Conservation (phyloP, 1,140 invertebrate genomes). For the Wiebesia pumilae region DNA sequence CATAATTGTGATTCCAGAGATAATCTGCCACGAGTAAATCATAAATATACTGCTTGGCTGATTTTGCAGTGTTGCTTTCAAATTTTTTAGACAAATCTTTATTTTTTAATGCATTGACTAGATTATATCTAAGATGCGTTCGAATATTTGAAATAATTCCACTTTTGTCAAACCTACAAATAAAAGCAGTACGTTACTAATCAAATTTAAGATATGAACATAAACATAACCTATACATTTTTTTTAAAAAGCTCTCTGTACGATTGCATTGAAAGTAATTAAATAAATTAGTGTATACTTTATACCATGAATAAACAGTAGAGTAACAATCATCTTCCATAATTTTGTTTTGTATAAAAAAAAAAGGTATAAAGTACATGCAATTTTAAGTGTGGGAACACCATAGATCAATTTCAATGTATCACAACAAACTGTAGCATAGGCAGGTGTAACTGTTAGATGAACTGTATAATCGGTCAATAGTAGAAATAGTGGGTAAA, state of each 20-base stretch:
- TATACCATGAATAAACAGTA: slow-evolving; percentile 66
- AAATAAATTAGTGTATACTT: slow-evolving; percentile 28
- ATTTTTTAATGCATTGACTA: slow-evolving; percentile 69
- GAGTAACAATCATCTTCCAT: slow-evolving; percentile 65
- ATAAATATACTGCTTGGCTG: slow-evolving; percentile 71
- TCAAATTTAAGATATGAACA: slow-evolving; percentile 28
- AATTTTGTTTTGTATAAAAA: not conserved
- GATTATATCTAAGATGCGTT: slow-evolving; percentile 70
- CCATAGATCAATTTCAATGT: not conserved
- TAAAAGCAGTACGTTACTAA: slow-evolving; percentile 29
- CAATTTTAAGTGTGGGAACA: slow-evolving; percentile 6
- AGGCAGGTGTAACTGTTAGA: no score
- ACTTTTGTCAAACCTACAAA: slow-evolving; percentile 70
- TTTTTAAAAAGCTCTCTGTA: slow-evolving; percentile 2
- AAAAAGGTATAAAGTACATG: not conserved
- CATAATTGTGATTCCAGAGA: slow-evolving; percentile 70
- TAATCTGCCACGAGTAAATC: slow-evolving; percentile 73
- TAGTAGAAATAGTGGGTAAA: no score
- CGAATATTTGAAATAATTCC: slow-evolving; percentile 72
- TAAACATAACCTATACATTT: slow-evolving; percentile 40
- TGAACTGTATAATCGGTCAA: no score
- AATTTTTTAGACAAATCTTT: slow-evolving; percentile 64
- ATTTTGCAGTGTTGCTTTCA: slow-evolving; percentile 58
- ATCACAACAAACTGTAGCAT: not conserved
- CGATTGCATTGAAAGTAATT: not conserved